phyloP scores from a whole-genome alignment of 2,888 invertebrate species.

The Melipona bicolor region DNA sequence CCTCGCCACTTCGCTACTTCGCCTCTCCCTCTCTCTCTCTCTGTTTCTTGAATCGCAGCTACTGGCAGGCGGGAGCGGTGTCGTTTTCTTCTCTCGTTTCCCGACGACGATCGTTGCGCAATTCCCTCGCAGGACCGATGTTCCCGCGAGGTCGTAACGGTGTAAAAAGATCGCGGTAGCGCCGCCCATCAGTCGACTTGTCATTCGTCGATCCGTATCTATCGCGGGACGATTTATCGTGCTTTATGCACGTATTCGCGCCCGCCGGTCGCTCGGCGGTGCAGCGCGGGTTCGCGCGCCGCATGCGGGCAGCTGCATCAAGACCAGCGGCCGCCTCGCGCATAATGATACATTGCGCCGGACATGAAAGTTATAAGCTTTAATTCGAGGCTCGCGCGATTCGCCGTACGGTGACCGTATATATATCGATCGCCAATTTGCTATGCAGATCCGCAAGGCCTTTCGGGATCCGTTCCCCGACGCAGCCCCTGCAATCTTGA shows the following conservation, averaged over 20 bases:
- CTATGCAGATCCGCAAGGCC: constrained; percentile 72
- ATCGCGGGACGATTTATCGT: constrained; percentile 65
- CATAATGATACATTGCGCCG: constrained; percentile 73
- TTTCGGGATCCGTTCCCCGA: constrained; percentile 64
- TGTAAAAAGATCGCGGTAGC: constrained; percentile 45
- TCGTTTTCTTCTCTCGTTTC: not conserved
- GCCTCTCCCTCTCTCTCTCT: not conserved
- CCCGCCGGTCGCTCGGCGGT: constrained; percentile 37
- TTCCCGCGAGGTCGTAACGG: constrained; percentile 36
- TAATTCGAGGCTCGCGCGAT: constrained; percentile 74
- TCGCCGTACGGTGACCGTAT: constrained; percentile 70
- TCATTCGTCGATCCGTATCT: constrained; percentile 69
- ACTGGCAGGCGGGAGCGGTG: too few relatives aligned
- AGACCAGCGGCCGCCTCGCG: constrained; percentile 61
- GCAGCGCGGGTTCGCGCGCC: constrained; percentile 36
- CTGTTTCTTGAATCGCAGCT: not conserved
- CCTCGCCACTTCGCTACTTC: not conserved
- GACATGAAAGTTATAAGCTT: constrained; percentile 75
- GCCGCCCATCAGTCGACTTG: constrained; percentile 60
- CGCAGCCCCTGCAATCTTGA: constrained; percentile 72
- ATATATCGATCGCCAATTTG: constrained; percentile 74
- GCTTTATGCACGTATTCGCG: constrained; percentile 67
- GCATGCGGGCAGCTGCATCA: constrained; percentile 66
- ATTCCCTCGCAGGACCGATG: constrained; percentile 27
- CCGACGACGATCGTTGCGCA: constrained; percentile 16